Evolutionary conservation across 1,140 invertebrate genomes (phyloP).

Genomic region (Protaetia brevitarsis): DNA sequence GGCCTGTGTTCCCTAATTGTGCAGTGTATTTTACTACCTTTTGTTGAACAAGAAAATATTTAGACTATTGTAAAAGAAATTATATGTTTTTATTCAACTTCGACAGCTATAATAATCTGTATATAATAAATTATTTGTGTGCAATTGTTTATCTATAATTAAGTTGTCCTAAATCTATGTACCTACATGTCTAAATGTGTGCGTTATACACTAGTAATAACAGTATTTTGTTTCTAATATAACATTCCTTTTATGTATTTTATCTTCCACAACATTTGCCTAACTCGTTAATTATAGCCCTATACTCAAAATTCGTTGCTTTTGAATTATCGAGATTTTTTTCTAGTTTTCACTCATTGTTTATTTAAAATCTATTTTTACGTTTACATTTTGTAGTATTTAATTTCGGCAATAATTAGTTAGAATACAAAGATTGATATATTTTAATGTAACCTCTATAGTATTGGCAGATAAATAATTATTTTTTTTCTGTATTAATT

Average conservation of each 20-base stretch:
- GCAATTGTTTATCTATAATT: not conserved
- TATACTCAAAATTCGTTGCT: conserved; percentile 13
- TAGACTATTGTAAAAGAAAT: not conserved
- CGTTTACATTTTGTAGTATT: not conserved
- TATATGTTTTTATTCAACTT: not conserved
- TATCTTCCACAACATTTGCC: not conserved
- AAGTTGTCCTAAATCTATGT: not conserved
- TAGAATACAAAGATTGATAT: not conserved
- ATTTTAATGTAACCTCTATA: not conserved
- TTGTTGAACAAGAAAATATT: not conserved
- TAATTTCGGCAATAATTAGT: not conserved
- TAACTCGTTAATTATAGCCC: not conserved
- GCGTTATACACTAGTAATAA: not conserved
- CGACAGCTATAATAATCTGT: conserved; percentile 11
- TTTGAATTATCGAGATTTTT: not conserved
- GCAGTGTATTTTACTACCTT: conserved; percentile 7
- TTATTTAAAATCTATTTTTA: conserved; percentile 5
- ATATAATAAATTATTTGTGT: conserved; percentile 15
- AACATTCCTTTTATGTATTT: not conserved
- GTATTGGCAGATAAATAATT: conserved; percentile 3
- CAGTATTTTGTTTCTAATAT: conserved; percentile 3
- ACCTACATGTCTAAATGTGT: conserved; percentile 2
- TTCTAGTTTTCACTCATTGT: no score
- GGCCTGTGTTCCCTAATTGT: conserved; percentile 7
- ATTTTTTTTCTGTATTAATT: conserved; percentile 17